A percentile compares a stretch with the other conserved stretches of the same genome.
Evolutionary conservation across 2,888 invertebrate genomes (phyloP).

Genomic region (Psylliodes chrysocephalus): DNA sequence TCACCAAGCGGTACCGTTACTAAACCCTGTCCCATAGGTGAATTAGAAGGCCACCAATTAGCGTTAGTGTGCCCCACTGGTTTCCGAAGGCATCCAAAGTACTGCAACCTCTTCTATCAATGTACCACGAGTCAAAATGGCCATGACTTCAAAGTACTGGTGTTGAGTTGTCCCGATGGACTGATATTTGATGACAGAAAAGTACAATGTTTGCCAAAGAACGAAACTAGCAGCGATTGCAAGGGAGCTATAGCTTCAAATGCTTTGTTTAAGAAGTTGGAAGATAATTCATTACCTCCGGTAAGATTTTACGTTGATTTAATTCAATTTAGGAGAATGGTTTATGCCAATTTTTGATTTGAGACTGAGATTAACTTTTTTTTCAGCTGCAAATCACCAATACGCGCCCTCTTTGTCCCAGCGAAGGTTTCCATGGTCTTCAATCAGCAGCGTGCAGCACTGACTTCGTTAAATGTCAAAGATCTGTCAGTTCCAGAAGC

Average conservation of each 20-base stretch:
- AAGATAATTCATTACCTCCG: slow-evolving; percentile 67
- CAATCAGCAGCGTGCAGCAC: slow-evolving; percentile 75
- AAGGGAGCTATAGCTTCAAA: slow-evolving; percentile 68
- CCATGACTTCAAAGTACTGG: slow-evolving; percentile 78
- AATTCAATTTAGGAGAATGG: no score
- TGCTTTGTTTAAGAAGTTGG: slow-evolving; percentile 68
- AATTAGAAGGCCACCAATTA: slow-evolving; percentile 76
- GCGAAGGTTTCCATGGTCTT: slow-evolving; percentile 76
- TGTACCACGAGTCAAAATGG: slow-evolving; percentile 73
- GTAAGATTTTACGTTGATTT: no score
- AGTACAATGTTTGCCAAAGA: slow-evolving; percentile 77
- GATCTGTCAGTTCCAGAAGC: slow-evolving; percentile 62
- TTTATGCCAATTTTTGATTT: background rate
- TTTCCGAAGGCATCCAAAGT: slow-evolving; percentile 83
- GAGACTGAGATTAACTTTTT: background rate
- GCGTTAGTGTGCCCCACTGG: slow-evolving; percentile 83
- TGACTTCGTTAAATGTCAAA: slow-evolving; percentile 78
- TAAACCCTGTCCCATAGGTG: slow-evolving; percentile 65
- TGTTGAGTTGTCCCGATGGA: slow-evolving; percentile 80
- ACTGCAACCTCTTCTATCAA: slow-evolving; percentile 86
- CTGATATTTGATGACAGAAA: slow-evolving; percentile 80
- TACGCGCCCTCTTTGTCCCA: slow-evolving; percentile 71
- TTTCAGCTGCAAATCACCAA: slow-evolving; percentile 72
- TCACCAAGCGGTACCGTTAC: slow-evolving; percentile 42
- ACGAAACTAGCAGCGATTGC: slow-evolving; percentile 68